Evolutionary conservation across 2,113 vertebrate genomes (phyloP).

Genomic region (Coreoperca whiteheadi): DNA sequence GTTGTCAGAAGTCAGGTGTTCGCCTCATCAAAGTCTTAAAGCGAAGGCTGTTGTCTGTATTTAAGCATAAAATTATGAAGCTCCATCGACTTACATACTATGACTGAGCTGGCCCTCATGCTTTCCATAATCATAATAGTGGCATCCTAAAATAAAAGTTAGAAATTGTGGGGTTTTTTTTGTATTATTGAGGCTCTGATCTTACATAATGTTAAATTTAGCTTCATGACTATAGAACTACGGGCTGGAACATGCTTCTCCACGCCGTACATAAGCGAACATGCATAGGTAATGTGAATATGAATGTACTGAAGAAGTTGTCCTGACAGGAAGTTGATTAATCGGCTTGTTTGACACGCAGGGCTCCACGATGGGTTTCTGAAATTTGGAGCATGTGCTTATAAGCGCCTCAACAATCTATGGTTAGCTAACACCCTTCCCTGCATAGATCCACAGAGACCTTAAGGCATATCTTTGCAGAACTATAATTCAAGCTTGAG

Average conservation of each 20-base stretch:
- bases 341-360: not conserved
- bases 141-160: not conserved
- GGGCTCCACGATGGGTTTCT: not conserved
- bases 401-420: not conserved
- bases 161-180: not conserved
- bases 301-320: not conserved
- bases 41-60: not conserved
- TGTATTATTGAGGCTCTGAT: not conserved
- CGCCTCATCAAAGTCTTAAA: not conserved
- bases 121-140: not conserved
- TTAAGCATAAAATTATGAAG: not conserved
- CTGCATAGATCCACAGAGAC: not conserved
- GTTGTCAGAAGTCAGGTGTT: not conserved
- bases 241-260: not conserved
- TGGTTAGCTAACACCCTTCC: not conserved
- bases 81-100: not conserved
- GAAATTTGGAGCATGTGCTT: not conserved
- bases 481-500: constrained; percentile 10
- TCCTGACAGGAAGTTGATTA: not conserved
- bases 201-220: not conserved
- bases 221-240: not conserved
- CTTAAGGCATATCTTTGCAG: not conserved
- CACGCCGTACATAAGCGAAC: not conserved
- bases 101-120: not conserved
- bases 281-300: not conserved